These are phyloP conservation scores for Tetragonula carbonaria DNA, from an alignment of 2,888 invertebrate genomes.

Conservation along the genomic window DNA sequence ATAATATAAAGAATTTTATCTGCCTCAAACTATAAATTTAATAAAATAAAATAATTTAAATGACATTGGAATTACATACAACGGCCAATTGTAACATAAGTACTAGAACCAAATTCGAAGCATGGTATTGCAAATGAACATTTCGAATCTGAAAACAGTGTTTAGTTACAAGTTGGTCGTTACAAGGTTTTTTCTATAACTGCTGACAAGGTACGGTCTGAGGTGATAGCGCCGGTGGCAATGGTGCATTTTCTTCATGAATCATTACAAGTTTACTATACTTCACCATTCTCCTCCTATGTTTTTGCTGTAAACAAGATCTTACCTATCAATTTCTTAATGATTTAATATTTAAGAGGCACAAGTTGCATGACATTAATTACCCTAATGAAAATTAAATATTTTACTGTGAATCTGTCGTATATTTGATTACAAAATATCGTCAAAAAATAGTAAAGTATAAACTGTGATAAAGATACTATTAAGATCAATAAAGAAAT, in stretches of 20 bases:
- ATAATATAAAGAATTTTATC: slow-evolving; percentile 21
- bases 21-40: slow-evolving; percentile 35
- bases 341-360: too few relatives aligned
- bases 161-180: slow-evolving; percentile 26
- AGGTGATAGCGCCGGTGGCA: slow-evolving; percentile 85
- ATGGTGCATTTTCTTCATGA: slow-evolving; percentile 89
- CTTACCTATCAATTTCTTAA: neutral
- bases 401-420: neutral
- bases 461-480: neutral
- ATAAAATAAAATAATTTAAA: neutral
- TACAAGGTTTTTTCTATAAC: slow-evolving; percentile 50
- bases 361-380: neutral
- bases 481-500: slow-evolving; percentile 21
- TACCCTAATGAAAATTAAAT: neutral
- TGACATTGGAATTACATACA: slow-evolving; percentile 11
- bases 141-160: slow-evolving; percentile 12
- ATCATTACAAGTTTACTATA: slow-evolving; percentile 88
- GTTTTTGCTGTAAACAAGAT: slow-evolving; percentile 78
- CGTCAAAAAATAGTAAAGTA: neutral
- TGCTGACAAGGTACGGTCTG: slow-evolving; percentile 60
- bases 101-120: slow-evolving; percentile 23
- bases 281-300: slow-evolving; percentile 83
- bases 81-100: slow-evolving; percentile 29
- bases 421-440: neutral
- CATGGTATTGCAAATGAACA: neutral